A percentile compares a stretch with the other conserved stretches of the same genome.
Conservation (phyloP, 2,797 vertebrate species). For the Pteropus rufus region DNA sequence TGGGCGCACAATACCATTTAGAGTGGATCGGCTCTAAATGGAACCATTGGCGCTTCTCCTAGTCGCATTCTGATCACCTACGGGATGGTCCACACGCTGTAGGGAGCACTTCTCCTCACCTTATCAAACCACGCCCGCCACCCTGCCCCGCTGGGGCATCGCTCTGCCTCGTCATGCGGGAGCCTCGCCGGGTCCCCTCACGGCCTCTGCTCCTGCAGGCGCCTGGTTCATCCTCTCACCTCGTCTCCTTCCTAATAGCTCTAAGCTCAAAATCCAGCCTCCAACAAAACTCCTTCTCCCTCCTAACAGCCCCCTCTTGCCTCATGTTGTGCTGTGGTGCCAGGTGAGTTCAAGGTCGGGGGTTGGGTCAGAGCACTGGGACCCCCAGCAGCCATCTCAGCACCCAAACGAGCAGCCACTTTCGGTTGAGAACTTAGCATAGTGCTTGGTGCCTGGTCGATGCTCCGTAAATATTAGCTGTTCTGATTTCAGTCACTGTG, state of each 20-base stretch:
- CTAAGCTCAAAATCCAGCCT: background rate
- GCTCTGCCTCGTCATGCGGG: rapidly evolving
- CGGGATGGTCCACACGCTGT: background rate
- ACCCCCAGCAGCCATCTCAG: background rate
- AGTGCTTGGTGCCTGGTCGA: background rate
- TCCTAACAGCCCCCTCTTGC: background rate
- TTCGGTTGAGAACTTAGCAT: background rate
- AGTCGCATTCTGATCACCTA: rapidly evolving
- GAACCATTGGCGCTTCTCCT: rapidly evolving
- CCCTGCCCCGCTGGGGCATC: background rate
- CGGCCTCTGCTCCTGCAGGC: background rate
- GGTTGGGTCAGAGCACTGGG: rapidly evolving
- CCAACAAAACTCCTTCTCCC: rapidly evolving
- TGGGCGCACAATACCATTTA: too few relatives aligned
- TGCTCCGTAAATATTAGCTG: rapidly evolving
- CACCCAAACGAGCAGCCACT: rapidly evolving
- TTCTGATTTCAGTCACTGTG: rapidly evolving
- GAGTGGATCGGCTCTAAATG: background rate
- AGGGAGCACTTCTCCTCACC: background rate
- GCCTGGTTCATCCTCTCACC: background rate
- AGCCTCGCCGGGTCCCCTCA: background rate
- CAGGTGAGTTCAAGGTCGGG: background rate
- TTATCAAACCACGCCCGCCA: background rate
- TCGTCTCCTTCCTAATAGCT: too few relatives aligned
- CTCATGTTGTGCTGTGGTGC: background rate